phyloP scores from a whole-genome alignment of 2,888 invertebrate species.

The Cremastobaeus sp. region DNA sequence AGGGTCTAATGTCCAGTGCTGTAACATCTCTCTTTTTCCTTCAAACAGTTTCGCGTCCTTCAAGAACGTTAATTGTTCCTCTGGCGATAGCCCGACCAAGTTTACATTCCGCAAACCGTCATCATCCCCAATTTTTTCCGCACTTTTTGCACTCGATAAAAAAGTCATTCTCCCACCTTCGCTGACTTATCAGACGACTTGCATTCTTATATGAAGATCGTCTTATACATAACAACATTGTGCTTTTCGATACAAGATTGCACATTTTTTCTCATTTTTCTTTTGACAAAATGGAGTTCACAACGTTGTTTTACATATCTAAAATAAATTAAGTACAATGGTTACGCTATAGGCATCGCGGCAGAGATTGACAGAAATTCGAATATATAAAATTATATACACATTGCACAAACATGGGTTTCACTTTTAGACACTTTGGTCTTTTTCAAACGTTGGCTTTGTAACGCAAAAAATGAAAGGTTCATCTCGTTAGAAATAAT shows the following conservation, averaged over 20 bases:
- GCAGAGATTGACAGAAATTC: conserved; percentile 60
- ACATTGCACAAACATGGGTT: no score
- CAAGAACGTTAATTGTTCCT: conserved; percentile 67
- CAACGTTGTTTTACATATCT: conserved; percentile 61
- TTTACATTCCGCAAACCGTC: conserved; percentile 64
- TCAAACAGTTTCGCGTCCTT: conserved; percentile 63
- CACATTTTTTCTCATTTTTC: no score
- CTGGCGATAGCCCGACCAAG: conserved; percentile 56
- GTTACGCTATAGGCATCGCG: conserved; percentile 67
- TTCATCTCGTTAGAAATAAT: no score
- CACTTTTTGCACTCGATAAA: conserved; percentile 33
- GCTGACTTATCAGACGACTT: neutral
- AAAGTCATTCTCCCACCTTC: neutral
- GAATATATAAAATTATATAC: conserved; percentile 48
- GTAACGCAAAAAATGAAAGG: no score
- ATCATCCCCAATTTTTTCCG: conserved; percentile 40
- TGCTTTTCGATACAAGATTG: no score
- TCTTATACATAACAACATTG: no score
- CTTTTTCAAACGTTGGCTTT: no score
- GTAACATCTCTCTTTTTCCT: conserved; percentile 62
- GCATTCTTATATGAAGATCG: no score
- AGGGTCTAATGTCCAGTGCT: conserved; percentile 46
- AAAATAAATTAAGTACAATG: conserved; percentile 75
- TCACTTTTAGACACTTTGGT: no score
- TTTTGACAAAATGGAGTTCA: conserved; percentile 53